These are phyloP conservation scores for Cryptosula pallasiana DNA, from an alignment of 2,888 invertebrate genomes.

Conservation along the genomic window DNA sequence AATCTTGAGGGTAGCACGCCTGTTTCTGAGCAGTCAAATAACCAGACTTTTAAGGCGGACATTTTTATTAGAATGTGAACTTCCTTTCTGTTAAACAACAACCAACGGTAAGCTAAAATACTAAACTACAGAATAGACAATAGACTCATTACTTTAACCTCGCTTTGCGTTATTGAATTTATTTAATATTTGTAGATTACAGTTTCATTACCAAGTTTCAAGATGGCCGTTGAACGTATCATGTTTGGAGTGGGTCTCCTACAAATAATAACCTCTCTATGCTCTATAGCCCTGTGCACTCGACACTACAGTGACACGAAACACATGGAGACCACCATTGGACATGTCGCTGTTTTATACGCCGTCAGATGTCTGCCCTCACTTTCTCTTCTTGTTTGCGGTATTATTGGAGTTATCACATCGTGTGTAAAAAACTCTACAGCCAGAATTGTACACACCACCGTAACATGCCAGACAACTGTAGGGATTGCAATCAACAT, in stretches of 20 bases:
- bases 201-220: too few species aligned
- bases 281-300: conserved; percentile 13
- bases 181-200: too few species aligned
- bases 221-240: conserved; percentile 6
- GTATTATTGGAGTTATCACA: conserved; percentile 1
- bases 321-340: conserved; percentile 15
- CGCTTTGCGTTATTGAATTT: too few species aligned
- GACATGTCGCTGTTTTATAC: background rate
- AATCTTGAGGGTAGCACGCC: too few species aligned
- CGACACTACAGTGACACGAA: conserved; percentile 18
- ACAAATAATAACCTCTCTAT: conserved; percentile 13
- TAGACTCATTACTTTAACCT: too few species aligned
- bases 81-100: too few species aligned
- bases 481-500: conserved; percentile 1
- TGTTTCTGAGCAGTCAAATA: too few species aligned
- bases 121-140: too few species aligned
- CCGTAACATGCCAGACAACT: background rate
- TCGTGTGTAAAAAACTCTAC: background rate
- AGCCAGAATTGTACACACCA: conserved; percentile 16
- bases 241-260: background rate
- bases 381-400: conserved; percentile 13
- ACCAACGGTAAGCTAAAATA: too few species aligned
- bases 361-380: background rate
- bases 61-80: too few species aligned
- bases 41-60: too few species aligned